Evolutionary conservation across 2,113 vertebrate genomes (phyloP), one percentile per base, ranked within the genome.

Genomic region (Apus apus): DNA sequence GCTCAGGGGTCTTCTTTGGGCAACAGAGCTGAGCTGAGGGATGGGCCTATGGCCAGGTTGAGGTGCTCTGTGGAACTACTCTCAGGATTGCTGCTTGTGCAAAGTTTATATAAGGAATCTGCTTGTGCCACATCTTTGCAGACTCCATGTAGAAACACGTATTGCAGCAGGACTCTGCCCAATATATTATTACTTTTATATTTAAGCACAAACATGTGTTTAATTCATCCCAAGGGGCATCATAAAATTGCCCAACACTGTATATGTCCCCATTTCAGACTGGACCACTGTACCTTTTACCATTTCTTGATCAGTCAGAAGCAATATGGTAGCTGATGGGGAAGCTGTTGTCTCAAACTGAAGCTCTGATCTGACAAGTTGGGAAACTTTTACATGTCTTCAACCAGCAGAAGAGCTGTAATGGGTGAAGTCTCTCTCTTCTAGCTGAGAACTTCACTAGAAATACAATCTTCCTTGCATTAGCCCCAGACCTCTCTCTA

Each of bases 11-110:
- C 30, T 53, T 23, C 9, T 70, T 50, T n/a, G 45, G 66, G 43
- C 54, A 40, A 29, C 54, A 71, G 11, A 43, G 45, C 18, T 50
- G 29, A 13, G 17, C 34, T 43, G 34, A 11, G 16, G 36, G 18
- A 22, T 27, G 18, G 32, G 34, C 4, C 9, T 32, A 34, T 3
- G 2, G n/a, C 26, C 0, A 1, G 34, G 27, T n/a, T 77, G 43
- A 77, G 21, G 20, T 77, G n/a, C 5, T 1, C 5, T n/a, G 19
- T 34, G 40, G 13, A 74, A 27, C 40, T 2, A 9, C 26, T 29
- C 71, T n/a, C 5, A 1, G 26, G n/a, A 40, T 2, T n/a, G 29
- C 21, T 77, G 34, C 21, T 40, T 46, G 6, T 34, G 19, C 20
- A 48, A 48, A 43, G 48, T 48, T 8, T 48, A 48, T 48, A 17